Evolutionary conservation across 2,797 vertebrate genomes (phyloP).

Genomic region (Typhlichthys subterraneus): DNA sequence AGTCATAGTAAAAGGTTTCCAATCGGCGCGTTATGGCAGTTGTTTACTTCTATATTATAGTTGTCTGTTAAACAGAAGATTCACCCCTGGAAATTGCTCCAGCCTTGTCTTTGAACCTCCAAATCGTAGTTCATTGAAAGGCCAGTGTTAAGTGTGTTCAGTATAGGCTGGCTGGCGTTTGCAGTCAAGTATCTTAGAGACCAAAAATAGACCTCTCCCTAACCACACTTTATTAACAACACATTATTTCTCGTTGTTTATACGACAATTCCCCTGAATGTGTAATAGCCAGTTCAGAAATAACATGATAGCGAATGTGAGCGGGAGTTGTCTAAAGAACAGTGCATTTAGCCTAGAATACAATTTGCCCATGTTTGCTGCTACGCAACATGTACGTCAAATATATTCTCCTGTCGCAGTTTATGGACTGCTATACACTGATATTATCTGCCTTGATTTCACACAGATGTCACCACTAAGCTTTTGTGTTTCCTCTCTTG

Average conservation of each 20-base stretch:
- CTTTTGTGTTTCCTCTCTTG: constrained; percentile 39
- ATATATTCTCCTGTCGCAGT: constrained; percentile 14
- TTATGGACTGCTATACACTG: constrained; percentile 23
- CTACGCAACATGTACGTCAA: not conserved
- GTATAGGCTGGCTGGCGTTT: not conserved
- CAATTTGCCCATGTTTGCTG: too few species aligned
- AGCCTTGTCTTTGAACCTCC: constrained; percentile 8
- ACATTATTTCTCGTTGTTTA: not conserved
- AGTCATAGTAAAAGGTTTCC: constrained; percentile 39
- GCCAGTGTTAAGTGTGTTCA: not conserved
- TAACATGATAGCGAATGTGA: not conserved
- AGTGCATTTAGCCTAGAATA: too few species aligned
- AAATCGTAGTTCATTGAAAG: not conserved
- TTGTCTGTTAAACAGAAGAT: constrained; percentile 19
- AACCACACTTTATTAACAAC: not conserved
- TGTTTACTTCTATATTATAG: constrained; percentile 38
- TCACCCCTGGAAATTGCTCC: not conserved
- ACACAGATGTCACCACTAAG: constrained; percentile 43
- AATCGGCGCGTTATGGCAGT: constrained; percentile 14
- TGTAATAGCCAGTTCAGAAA: not conserved
- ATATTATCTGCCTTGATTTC: constrained; percentile 42
- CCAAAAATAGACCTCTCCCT: constrained; percentile 1
- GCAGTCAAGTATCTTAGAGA: not conserved
- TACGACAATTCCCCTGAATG: not conserved
- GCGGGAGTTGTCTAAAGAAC: not conserved